phyloP scores from a whole-genome alignment of 2,888 invertebrate species.

The Hybos culiciformis region DNA sequence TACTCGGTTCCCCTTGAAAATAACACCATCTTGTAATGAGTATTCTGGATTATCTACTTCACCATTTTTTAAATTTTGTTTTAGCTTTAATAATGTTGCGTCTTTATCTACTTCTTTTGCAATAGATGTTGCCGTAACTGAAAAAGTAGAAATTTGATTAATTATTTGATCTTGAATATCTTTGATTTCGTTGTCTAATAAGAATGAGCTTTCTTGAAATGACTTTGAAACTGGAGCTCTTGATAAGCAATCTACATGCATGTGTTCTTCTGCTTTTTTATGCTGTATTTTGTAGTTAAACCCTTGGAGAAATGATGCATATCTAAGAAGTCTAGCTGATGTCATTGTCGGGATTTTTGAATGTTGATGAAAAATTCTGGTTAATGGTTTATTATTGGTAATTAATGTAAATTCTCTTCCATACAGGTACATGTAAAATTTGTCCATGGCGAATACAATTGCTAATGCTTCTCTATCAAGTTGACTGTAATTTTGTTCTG shows the following conservation, averaged over 20 bases:
- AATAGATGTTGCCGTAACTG: constrained; percentile 6
- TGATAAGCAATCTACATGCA: constrained; percentile 6
- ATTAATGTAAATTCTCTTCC: too few relatives aligned
- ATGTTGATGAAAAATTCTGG: constrained; percentile 10
- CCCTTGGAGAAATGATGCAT: not conserved
- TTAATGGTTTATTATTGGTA: constrained; percentile 9
- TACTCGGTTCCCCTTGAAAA: constrained; percentile 9
- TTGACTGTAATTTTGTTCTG: too few relatives aligned
- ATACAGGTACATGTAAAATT: constrained; percentile 7
- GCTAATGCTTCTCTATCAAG: too few relatives aligned
- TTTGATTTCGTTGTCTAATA: not conserved
- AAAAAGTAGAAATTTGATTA: constrained; percentile 8
- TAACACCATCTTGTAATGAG: constrained; percentile 7
- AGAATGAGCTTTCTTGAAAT: not conserved
- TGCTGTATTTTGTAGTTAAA: too few relatives aligned
- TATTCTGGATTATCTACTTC: too few relatives aligned
- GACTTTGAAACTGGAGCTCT: constrained; percentile 1
- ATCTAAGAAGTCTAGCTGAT: constrained; percentile 2
- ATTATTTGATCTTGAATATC: constrained; percentile 1
- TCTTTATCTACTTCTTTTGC: constrained; percentile 5
- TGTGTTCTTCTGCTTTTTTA: too few relatives aligned
- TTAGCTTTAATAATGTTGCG: constrained; percentile 4
- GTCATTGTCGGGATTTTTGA: constrained; percentile 1
- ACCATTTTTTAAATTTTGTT: constrained; percentile 1
- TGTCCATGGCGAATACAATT: constrained; percentile 8